phyloP scores from a whole-genome alignment of 2,113 vertebrate genomes.

The Andinoacara biseriatus region DNA sequence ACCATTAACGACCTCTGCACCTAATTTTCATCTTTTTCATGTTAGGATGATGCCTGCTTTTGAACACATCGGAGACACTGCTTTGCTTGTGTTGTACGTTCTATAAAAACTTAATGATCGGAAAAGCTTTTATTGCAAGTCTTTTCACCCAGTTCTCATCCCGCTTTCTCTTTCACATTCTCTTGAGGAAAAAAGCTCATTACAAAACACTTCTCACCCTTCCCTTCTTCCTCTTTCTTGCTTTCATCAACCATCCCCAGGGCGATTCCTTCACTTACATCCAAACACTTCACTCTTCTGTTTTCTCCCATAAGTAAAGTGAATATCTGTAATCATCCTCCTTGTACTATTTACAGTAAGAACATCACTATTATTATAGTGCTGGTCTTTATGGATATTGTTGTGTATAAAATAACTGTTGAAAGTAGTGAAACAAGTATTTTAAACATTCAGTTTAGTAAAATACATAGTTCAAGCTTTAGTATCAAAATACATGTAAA shows the following conservation, averaged over 20 bases:
- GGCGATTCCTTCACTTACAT: constrained; percentile 40
- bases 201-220: constrained; percentile 50
- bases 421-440: background rate
- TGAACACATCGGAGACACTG: constrained; percentile 5
- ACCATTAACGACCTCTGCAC: background rate
- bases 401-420: background rate
- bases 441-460: background rate
- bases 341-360: background rate
- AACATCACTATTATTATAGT: background rate
- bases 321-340: constrained; percentile 17
- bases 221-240: constrained; percentile 32
- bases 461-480: accelerated
- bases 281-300: constrained; percentile 20
- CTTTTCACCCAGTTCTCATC: constrained; percentile 4
- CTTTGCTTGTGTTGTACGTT: background rate
- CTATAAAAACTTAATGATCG: background rate
- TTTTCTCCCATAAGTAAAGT: background rate
- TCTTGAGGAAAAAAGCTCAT: constrained; percentile 44
- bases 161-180: constrained; percentile 31
- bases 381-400: background rate
- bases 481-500: background rate
- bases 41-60: background rate
- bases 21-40: constrained; percentile 5
- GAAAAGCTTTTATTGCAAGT: background rate
- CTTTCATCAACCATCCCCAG: constrained; percentile 40